Percentiles rank a stretch among this genome's conserved stretches.
These are phyloP conservation scores for Fregetta grallaria DNA, from an alignment of 2,113 vertebrate species.

Conservation along the genomic window DNA sequence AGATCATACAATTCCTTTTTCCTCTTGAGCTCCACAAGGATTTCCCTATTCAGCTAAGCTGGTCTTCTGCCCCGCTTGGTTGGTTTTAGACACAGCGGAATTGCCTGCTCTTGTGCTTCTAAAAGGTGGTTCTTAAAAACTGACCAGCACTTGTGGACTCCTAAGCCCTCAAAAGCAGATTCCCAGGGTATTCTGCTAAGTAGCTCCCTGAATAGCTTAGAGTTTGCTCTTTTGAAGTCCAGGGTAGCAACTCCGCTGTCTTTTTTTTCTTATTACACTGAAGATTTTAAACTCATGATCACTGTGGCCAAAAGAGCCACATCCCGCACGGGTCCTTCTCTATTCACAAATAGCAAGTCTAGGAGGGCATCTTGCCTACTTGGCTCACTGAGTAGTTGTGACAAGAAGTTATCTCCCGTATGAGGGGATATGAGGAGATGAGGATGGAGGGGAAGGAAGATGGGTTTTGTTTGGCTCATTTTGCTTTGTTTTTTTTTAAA, in stretches of 20 bases:
- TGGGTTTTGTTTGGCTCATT: neutral
- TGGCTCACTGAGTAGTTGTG: neutral
- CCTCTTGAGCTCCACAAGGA: neutral
- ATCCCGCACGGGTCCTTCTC: neutral
- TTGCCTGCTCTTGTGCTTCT: neutral
- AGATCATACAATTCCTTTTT: neutral
- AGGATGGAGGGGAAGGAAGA: neutral
- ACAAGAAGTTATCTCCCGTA: neutral
- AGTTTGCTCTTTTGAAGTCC: neutral
- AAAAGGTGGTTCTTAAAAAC: neutral
- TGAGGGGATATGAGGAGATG: neutral
- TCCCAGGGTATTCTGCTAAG: neutral
- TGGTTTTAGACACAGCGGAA: neutral
- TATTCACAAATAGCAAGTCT: neutral
- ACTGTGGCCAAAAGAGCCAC: neutral
- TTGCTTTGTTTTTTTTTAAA: neutral
- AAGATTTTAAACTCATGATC: neutral
- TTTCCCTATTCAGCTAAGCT: neutral
- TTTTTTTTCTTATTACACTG: neutral
- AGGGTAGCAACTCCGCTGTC: neutral
- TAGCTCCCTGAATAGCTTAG: neutral
- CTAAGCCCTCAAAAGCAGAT: neutral
- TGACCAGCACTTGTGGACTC: rapidly evolving
- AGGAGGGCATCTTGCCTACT: neutral
- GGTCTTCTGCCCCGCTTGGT: neutral